phyloP scores from a whole-genome alignment of 2,888 invertebrate species.

The Cheilosia vulpina region DNA sequence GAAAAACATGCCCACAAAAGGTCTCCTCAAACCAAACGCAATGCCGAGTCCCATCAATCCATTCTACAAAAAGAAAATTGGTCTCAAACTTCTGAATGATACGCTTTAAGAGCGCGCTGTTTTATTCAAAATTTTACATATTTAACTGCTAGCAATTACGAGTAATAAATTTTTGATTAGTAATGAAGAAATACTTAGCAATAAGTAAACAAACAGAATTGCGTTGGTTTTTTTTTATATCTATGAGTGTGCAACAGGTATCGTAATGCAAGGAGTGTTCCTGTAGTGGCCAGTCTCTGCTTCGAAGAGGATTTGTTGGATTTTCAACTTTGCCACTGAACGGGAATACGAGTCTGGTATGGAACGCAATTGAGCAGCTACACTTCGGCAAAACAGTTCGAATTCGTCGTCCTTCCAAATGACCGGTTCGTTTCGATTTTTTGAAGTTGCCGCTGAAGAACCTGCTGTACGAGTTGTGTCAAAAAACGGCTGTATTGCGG shows the following conservation, averaged over 20 bases:
- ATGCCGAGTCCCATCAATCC: constrained; percentile 90
- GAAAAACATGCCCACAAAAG: constrained; percentile 87
- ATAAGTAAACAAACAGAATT: constrained; percentile 39
- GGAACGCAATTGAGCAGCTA: constrained; percentile 79
- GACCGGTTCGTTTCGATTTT: neutral
- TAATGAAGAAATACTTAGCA: constrained; percentile 33
- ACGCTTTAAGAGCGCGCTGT: constrained; percentile 29
- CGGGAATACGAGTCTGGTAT: constrained; percentile 79
- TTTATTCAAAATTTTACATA: constrained; percentile 28
- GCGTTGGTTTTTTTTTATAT: neutral
- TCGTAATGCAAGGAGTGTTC: constrained; percentile 58
- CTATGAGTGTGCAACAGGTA: constrained; percentile 49
- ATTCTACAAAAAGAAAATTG: constrained; percentile 87
- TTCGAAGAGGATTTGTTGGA: constrained; percentile 80
- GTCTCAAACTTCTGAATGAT: constrained; percentile 59
- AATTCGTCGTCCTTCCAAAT: constrained; percentile 76
- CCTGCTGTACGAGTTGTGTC: neutral
- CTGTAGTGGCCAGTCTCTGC: constrained; percentile 80
- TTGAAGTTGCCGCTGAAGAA: neutral
- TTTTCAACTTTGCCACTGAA: constrained; percentile 80
- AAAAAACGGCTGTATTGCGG: neutral
- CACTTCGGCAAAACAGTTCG: constrained; percentile 79
- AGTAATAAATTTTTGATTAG: constrained; percentile 30
- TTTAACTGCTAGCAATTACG: constrained; percentile 28
- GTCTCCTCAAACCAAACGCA: constrained; percentile 89